Base-by-base conservation (phyloP, 2,797 vertebrate species). In the Parotocinclus haroldoi region DNA sequence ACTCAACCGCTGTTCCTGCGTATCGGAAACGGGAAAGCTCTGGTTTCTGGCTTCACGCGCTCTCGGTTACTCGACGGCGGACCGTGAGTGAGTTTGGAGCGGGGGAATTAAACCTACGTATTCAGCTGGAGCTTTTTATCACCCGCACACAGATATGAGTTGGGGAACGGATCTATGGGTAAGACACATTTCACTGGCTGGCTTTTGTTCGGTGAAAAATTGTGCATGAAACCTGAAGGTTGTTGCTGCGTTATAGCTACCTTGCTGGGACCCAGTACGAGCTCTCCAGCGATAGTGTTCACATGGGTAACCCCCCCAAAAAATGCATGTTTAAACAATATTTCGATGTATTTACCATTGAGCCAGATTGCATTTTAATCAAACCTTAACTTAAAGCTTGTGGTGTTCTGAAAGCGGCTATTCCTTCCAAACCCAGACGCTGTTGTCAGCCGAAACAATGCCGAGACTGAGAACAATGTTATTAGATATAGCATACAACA, bases 141-240 rank as follows among this genome's bases (percentile, higher is more conserved):
- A 52, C 58, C 67, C 71, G 72, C 73, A 74, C 19, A 73, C 80
- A 87, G 82, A 84, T 17, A 93, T 93, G 92, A 91, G 86, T 84
- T 93, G 92, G 92, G 92, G 92, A 84, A 92, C 91, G 73, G 91
- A 93, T 81, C 89, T 93, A 58, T 93, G 92, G 92, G 92, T 93
- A 82, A 69, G 91, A 88, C 37, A n/a, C n/a, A 4, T 68, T 64
- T 16, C 14, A 36, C 18, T 38, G 49, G 1, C 53, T 66, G 18
- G 54, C 38, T 55, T 51, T 73, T 75, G 58, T 68, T 69, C 37
- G 60, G 71, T 56, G 65, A 66, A 14, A 27, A 27, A 14, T 14
- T 49, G 3, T 13, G 13, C 4, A 14, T 42, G 40, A 48, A 74
- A 61, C 68, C 16, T 76, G 53, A 69, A 67, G 16, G 14, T 7